Percentiles rank a stretch among this genome's conserved stretches.
phyloP scores from a whole-genome alignment of 2,888 invertebrate species.

The Melanargia galathea region DNA sequence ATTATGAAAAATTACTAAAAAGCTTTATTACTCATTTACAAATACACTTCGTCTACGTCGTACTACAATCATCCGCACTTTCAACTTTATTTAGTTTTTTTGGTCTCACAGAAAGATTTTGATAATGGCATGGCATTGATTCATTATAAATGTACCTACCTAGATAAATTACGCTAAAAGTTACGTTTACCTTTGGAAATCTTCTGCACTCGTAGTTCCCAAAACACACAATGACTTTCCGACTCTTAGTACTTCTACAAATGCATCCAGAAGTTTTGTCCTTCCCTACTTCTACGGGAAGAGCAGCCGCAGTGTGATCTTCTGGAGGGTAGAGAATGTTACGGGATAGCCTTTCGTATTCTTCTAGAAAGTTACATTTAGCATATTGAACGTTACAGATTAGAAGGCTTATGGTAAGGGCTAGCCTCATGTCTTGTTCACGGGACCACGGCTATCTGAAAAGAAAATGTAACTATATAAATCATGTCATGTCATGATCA shows the following conservation, averaged over 20 bases:
- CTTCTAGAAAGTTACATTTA: constrained; percentile 58
- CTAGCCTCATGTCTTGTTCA: constrained; percentile 54
- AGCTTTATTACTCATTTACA: too few species aligned
- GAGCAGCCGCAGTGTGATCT: constrained; percentile 50
- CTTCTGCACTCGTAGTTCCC: constrained; percentile 75
- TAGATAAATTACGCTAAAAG: not conserved
- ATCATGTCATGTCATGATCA: too few species aligned
- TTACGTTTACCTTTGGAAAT: constrained; percentile 69
- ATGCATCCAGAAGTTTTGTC: constrained; percentile 74
- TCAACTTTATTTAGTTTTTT: too few species aligned
- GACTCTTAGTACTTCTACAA: constrained; percentile 67
- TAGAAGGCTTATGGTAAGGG: constrained; percentile 65
- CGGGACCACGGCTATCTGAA: constrained; percentile 38
- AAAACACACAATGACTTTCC: constrained; percentile 73
- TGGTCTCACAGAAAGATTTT: too few species aligned
- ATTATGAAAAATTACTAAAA: too few species aligned
- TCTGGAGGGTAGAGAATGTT: constrained; percentile 52
- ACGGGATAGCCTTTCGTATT: constrained; percentile 59
- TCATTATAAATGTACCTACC: too few species aligned
- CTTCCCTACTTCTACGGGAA: constrained; percentile 62
- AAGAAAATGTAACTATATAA: constrained; percentile 15
- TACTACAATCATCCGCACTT: too few species aligned
- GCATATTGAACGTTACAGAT: constrained; percentile 66
- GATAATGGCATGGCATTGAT: too few species aligned
- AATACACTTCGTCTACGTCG: too few species aligned